A percentile compares a stretch with the other conserved stretches of the same genome.
Evolutionary conservation across 2,888 invertebrate genomes (phyloP).

Genomic region (Sesia bembeciformis): DNA sequence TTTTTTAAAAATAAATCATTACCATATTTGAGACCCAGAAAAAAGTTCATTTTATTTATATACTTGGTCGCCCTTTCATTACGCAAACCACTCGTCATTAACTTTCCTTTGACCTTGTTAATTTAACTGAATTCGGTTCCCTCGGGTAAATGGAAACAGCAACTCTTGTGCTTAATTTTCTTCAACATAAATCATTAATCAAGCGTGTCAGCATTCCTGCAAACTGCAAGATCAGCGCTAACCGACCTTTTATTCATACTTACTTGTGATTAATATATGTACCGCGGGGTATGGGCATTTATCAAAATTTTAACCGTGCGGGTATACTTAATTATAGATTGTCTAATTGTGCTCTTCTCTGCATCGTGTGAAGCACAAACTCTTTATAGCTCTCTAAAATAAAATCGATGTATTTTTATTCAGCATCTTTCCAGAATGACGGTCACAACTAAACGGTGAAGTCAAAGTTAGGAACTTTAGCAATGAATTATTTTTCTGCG

Average conservation of each 20-base stretch:
- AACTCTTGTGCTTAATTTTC: slow-evolving; percentile 3
- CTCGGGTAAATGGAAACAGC: not conserved
- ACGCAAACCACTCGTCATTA: not conserved
- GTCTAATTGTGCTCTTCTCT: too few species aligned
- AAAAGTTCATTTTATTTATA: not conserved
- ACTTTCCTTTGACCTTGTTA: slow-evolving; percentile 1
- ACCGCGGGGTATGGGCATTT: too few species aligned
- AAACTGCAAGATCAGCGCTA: slow-evolving; percentile 16
- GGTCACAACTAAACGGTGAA: too few species aligned
- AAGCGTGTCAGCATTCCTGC: slow-evolving; percentile 14
- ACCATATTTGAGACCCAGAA: not conserved
- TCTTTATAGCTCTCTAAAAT: too few species aligned
- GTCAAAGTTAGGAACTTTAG: too few species aligned
- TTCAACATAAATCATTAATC: not conserved
- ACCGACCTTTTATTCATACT: slow-evolving; percentile 14
- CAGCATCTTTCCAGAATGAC: too few species aligned
- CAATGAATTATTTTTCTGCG: too few species aligned
- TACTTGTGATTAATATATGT: not conserved
- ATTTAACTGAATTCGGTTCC: not conserved
- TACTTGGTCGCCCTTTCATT: not conserved
- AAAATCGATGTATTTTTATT: too few species aligned
- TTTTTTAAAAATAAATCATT: not conserved
- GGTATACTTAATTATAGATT: too few species aligned
- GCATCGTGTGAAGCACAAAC: too few species aligned
- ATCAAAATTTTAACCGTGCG: too few species aligned